These are phyloP conservation scores for Etheostoma cragini DNA, from an alignment of 2,113 vertebrate species.

Conservation along the genomic window DNA sequence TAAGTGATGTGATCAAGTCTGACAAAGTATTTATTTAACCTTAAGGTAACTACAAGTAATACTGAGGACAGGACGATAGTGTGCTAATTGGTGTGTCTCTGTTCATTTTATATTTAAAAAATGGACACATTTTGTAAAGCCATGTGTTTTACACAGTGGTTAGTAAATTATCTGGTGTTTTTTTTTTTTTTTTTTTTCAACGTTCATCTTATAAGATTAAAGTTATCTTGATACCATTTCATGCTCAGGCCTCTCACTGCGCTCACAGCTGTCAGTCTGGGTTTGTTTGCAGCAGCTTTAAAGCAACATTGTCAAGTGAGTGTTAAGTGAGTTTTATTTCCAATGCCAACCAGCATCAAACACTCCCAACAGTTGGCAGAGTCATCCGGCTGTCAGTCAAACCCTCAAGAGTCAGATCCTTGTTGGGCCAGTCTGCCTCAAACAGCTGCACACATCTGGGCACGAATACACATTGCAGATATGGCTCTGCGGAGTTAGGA, in stretches of 20 bases:
- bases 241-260: background rate
- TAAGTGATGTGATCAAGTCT: no score
- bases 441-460: conserved; percentile 45
- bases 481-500: conserved; percentile 20
- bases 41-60: background rate
- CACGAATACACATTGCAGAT: conserved; percentile 2
- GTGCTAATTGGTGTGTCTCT: background rate
- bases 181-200: no score
- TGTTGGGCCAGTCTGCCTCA: conserved; percentile 1
- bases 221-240: background rate
- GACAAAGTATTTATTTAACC: background rate
- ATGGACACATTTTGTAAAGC: background rate
- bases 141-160: background rate
- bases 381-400: conserved; percentile 26
- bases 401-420: background rate
- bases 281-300: conserved; percentile 12
- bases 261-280: conserved; percentile 1
- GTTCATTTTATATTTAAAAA: background rate
- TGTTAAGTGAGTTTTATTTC: conserved; percentile 14
- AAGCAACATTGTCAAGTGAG: background rate
- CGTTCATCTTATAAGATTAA: background rate
- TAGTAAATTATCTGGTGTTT: background rate
- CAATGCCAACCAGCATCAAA: background rate
- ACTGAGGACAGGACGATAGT: background rate
- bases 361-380: conserved; percentile 6